Base-by-base conservation (phyloP, 2,888 invertebrate genomes). In the Choristoneura rosaceana region DNA sequence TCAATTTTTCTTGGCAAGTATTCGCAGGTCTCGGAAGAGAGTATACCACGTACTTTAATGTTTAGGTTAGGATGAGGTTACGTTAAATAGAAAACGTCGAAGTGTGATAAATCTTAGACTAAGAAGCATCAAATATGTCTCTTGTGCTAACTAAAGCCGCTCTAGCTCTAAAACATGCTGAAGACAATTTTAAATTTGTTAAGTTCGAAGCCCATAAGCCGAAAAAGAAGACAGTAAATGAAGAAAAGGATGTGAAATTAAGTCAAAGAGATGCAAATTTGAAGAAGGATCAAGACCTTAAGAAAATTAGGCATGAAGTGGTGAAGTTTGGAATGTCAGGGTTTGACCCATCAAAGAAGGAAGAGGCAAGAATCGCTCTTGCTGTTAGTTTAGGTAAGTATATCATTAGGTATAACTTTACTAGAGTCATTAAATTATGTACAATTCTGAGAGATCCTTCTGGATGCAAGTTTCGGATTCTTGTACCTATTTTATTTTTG, bases 301-400 rank as follows among this genome's bases (percentile, higher is more conserved):
- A 97, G 79, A 95, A 94, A 81, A 96, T 97, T 0, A 95, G 97
- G 67, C 96, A 96, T 87, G 98, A 98, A 85, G 95, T 98, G 4
- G 95, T 97, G 8, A 97, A 97, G 83, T 97, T 98, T 87, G 98
- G 97, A 45, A 96, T 97, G 91, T 95, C 96, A 38, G 97, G 97
- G 68, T 96, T 98, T 70, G 95, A 96, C 71, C 92, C 95, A 3
- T 92, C 94, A 10, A 96, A 96, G 82, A 97, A 97, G 81, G 95
- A 96, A 79, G 96, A 97, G 85, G 97, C 97, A n/a, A 97, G 97
- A 93, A 95, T 97, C 59, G 96, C 96, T 4, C 89, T 97, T 15
- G 96, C 97, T 0, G 95, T 98, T 45, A 97, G 96, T 87, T 95
- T 98, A 83, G 98, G 97, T 92, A 45, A 63, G 67, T 67, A 4